A percentile compares a stretch with the other conserved stretches of the same genome.
phyloP scores from a whole-genome alignment of 2,888 invertebrate species.

The Athripsodes cinereus region DNA sequence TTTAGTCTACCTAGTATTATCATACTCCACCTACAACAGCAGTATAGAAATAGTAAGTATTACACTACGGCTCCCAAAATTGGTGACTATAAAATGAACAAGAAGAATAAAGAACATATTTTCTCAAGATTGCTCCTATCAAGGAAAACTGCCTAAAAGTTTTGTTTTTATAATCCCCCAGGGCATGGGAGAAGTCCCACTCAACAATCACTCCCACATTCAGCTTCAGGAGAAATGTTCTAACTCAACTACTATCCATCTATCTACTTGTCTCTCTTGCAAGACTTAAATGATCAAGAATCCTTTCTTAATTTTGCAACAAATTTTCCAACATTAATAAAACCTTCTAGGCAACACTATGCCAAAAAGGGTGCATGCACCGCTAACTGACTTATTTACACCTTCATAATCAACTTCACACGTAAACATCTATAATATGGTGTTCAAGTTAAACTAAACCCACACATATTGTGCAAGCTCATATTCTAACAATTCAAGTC shows the following conservation, averaged over 20 bases:
- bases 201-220: no score
- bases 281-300: conserved; percentile 26
- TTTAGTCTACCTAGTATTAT: background rate
- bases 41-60: background rate
- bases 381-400: no score
- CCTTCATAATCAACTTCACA: no score
- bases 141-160: conserved; percentile 23
- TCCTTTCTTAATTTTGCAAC: conserved; percentile 21
- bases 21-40: no score
- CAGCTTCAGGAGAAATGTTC: no score
- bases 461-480: no score
- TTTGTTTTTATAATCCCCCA: conserved; percentile 28
- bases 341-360: no score
- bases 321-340: conserved; percentile 21
- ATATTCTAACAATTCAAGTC: no score
- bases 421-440: no score
- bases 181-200: conserved; percentile 10
- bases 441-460: no score
- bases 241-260: no score
- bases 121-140: conserved; percentile 24
- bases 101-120: conserved; percentile 23
- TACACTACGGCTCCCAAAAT: background rate
- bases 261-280: conserved; percentile 13
- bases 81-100: conserved; percentile 4
- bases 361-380: no score